Percentiles rank a stretch among this genome's conserved stretches.
phyloP scores from a whole-genome alignment of 1,140 invertebrate species.

The Ridgeia piscesae region DNA sequence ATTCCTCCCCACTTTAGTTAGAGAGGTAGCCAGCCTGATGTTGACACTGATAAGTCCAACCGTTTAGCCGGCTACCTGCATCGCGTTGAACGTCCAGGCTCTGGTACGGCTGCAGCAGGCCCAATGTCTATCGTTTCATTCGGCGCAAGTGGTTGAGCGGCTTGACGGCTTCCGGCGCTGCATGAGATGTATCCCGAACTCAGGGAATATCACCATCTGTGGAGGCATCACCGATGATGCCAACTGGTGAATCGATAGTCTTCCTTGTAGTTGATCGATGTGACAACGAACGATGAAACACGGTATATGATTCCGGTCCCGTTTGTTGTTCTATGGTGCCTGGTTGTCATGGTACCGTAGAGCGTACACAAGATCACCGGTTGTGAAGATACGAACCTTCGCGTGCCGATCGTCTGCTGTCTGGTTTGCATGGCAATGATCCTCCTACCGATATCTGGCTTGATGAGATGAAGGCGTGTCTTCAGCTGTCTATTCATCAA shows the following conservation, averaged over 20 bases:
- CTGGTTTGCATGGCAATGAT: no score
- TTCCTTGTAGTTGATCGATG: conserved; percentile 16
- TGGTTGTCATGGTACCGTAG: conserved; percentile 1
- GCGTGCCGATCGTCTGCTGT: no score
- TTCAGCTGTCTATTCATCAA: no score
- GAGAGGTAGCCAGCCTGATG: no score
- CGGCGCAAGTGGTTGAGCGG: background rate
- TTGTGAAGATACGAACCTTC: background rate
- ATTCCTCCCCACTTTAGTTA: no score
- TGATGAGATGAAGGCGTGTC: no score
- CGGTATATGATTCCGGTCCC: conserved; percentile 7
- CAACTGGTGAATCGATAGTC: conserved; percentile 5
- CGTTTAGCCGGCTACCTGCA: background rate
- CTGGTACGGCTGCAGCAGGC: background rate
- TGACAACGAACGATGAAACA: no score
- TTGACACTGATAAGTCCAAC: conserved; percentile 1
- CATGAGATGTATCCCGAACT: background rate
- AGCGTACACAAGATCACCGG: background rate
- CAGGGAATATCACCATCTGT: no score
- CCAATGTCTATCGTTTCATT: background rate
- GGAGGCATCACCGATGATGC: background rate
- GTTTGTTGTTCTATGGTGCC: background rate
- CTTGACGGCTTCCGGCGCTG: no score
- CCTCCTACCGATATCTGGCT: no score
- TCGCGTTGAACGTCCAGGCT: background rate